Base-by-base conservation (phyloP, 2,797 vertebrate genomes). In the Steatocranus sp. region DNA sequence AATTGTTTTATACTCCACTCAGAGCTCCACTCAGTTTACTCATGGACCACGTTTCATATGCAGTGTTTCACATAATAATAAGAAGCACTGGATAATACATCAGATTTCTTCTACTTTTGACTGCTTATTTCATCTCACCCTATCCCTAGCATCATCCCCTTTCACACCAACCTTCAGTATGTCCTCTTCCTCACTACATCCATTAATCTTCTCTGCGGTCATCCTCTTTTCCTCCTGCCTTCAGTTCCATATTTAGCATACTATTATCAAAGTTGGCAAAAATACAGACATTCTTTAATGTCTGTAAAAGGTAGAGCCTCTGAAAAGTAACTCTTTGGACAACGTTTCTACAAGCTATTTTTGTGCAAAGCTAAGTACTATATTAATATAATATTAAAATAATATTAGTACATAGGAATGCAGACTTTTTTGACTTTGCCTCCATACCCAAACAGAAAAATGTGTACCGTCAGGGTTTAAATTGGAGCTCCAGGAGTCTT, bases 1-100 rank as follows among this genome's bases (percentile, higher is more conserved):
- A 66, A 85, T 75, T 76, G 80, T 85, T 85, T 89, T 76, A 63
- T 79, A 82, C 53, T 87, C 54, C 32, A 6, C 74, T 82, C 32
- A 32, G 74, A 68, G 41, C 74, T 46, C 66, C 9, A 1, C 66
- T 70, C 66, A 61, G 15, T 79, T 86, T 78, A 73, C 81, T 91
- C 56, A 61, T 83, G 73, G 48, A 9, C 3, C n/a, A 63, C 3
- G 12, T 76, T 75, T 68, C 3, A 25, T 58, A 43, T 68, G 27
- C 49, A 58, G 3, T 41, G 17, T 66, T 81, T 80, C 7, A 68
- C 36, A 41, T 61, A 50, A 43, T 23, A 54, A 66, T 32, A 18
- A 53, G 8, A 80, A 54, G 32, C 4, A 46, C 30, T 43, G 20
- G 18, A 43, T 17, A 75, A 76, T 46, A 41, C 17, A 17, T 54